Evolutionary conservation across 2,888 invertebrate species (phyloP).

Genomic region (Pachydiplax longipennis): DNA sequence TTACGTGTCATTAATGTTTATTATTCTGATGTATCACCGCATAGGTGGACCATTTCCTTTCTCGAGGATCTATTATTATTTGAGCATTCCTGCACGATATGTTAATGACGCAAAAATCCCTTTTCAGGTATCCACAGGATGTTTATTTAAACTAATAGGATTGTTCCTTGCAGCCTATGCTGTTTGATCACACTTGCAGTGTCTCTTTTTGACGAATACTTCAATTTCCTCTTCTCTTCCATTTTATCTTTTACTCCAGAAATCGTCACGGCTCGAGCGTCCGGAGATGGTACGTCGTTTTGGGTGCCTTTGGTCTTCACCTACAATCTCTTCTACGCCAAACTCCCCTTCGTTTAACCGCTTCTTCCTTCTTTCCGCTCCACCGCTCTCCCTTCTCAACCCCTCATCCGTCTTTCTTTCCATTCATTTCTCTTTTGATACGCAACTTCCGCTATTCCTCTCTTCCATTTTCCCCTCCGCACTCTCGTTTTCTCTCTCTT

Average conservation of each 20-base stretch:
- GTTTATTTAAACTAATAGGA: background rate
- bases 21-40: too few relatives aligned
- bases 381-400: background rate
- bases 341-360: background rate
- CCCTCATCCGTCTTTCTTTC: background rate
- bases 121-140: background rate
- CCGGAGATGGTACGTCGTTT: background rate
- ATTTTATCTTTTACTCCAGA: background rate
- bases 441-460: too few relatives aligned
- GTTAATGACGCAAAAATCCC: too few relatives aligned
- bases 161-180: background rate
- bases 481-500: background rate
- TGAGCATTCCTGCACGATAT: too few relatives aligned
- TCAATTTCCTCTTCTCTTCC: background rate
- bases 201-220: background rate
- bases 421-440: background rate
- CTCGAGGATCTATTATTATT: too few relatives aligned
- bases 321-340: background rate
- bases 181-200: background rate
- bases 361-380: background rate
- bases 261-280: background rate
- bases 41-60: too few relatives aligned
- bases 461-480: background rate
- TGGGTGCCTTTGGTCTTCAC: background rate
- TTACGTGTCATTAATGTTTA: too few relatives aligned